phyloP scores from a whole-genome alignment of 2,113 vertebrate species.

The Psammodynastes pulverulentus region DNA sequence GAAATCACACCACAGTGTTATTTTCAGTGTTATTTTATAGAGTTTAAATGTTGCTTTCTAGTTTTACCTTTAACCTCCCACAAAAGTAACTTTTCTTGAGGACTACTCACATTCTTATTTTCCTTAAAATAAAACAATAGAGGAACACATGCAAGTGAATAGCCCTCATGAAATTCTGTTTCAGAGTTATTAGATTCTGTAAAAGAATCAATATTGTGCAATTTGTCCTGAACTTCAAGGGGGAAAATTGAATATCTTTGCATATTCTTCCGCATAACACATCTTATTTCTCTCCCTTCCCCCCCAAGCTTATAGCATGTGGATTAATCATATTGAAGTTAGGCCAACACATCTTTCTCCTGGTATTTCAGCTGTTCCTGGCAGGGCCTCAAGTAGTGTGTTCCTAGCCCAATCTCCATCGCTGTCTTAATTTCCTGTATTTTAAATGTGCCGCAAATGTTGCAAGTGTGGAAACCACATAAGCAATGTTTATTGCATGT shows the following conservation, averaged over 20 bases:
- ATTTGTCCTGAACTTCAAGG: background rate
- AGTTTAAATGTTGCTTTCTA: background rate
- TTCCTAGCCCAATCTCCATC: background rate
- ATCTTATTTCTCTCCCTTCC: no score
- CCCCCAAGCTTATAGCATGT: background rate
- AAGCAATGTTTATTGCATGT: background rate
- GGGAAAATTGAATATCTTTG: background rate
- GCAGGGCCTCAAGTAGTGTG: background rate
- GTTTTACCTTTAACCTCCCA: background rate
- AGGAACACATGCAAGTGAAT: background rate
- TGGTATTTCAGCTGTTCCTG: conserved; percentile 2
- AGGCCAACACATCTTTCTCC: background rate
- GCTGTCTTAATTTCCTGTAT: background rate
- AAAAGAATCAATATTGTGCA: background rate
- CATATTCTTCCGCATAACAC: background rate
- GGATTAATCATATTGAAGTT: background rate
- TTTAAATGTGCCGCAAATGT: background rate
- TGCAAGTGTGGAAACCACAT: background rate
- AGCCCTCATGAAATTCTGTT: background rate
- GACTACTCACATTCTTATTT: background rate
- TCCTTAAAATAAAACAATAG: background rate
- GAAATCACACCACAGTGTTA: background rate
- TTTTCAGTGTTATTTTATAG: background rate
- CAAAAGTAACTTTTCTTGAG: background rate
- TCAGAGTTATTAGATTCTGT: background rate